Evolutionary conservation across 2,797 vertebrate species (phyloP), one percentile per base, ranked within the genome.

Genomic region (Poecilia gillii): DNA sequence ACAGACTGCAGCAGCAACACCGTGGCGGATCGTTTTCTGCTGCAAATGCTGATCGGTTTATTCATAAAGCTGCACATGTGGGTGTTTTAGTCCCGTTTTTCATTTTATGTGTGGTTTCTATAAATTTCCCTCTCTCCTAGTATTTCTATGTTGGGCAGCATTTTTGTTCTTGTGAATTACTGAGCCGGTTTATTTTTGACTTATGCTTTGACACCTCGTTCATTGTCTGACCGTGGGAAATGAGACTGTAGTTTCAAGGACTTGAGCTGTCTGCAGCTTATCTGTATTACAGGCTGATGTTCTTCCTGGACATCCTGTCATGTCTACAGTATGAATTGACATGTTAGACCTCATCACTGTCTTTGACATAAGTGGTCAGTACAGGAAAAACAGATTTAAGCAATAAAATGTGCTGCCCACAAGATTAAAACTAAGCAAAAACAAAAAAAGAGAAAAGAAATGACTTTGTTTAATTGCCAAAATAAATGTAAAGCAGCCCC

Each of bases 1-100:
- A 46, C 6, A 64, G 71, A 79, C 77, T 25, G 43, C 80, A 43
- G 84, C 55, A 76, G 76, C 66, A 72, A 72, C 75, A 80, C 49
- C 78, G 46, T 73, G 74, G 33, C 76, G 39, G 49, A 75, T 77
- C 73, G 43, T 59, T 74, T 75, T 73, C 71, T 76, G 20, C n/a
- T 78, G 68, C 41, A 39, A 47, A 74, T 74, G 43, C n/a, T 62
- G 72, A 74, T 55, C 49, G 51, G 9, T 70, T 74, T 46, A 43
- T 62, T 64, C 1, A 51, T 28, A 28, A n/a, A 46, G 43, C 28
- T 72, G 4, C 25, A 45, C 12, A 45, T 6, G 0, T 16, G 13
- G 12, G 6, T 71, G 36, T 70, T 70, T 45, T 70, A n/a, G 39
- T 70, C 41, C 41, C 1, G 0, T 45, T 71, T 71, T 43, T 43